Base-by-base conservation (phyloP, 2,113 vertebrate species). In the Hypanus sabinus region DNA sequence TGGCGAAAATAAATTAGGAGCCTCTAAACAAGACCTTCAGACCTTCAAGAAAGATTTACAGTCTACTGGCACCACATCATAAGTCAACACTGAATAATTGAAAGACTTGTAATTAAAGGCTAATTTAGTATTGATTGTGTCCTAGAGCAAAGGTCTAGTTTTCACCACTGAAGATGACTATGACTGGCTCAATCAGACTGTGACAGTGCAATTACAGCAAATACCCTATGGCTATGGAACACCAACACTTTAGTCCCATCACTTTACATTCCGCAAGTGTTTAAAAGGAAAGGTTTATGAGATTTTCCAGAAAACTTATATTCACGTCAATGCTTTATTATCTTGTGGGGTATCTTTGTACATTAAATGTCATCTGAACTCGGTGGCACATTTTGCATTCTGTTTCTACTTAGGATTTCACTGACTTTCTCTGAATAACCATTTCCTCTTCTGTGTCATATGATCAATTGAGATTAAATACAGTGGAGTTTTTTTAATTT, bases 31-130 rank as follows among this genome's bases (percentile, higher is more conserved):
- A 93, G 91, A 93, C 91, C 91, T 55, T 73, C 91, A 93, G 91
- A 73, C 95, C 55, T 95, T 92, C 62, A 75, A 91, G 60, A 60
- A 92, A 95, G 95, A 96, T 95, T 95, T 95, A 95, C 95, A 94
- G 95, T 95, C 94, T 65, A 94, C 94, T 95, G 94, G 95, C 95
- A 94, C 94, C 94, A 94, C 95, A 96, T 96, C 88, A 94, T 96
- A 96, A 96, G 95, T 95, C 95, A 95, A 96, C 95, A 95, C 95
- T 96, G 95, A 97, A 97, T 97, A 97, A 97, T 97, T 97, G 96
- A 97, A 96, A 96, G 94, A 87, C 95, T 95, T 95, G 94, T 96
- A 96, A 97, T 97, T 96, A 97, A 96, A 96, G 95, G 94, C 96
- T 97, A 96, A 96, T 97, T 96, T 96, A 95, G 94, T 97, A 97